Percentiles rank a stretch among this genome's conserved stretches.
These are phyloP conservation scores for Mus pahari DNA, from an alignment of 2,113 vertebrate genomes.

Conservation along the genomic window DNA sequence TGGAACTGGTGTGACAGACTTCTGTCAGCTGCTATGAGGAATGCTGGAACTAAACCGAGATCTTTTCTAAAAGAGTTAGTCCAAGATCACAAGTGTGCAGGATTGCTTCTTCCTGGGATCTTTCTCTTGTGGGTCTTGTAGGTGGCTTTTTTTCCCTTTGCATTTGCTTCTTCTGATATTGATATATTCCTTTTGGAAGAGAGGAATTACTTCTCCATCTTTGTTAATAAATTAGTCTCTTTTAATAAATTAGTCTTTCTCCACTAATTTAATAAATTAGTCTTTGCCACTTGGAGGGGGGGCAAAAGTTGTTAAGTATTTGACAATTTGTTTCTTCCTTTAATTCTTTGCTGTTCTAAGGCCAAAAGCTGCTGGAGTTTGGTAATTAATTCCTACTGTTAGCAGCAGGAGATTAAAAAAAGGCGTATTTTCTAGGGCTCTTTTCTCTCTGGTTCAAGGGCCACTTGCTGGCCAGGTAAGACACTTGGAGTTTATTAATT, in stretches of 20 bases:
- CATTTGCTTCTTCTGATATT: not conserved
- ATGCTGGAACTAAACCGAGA: not conserved
- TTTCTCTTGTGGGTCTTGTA: not conserved
- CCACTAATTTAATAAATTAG: not conserved
- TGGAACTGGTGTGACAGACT: not conserved
- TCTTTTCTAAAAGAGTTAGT: not conserved
- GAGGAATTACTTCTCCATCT: not conserved
- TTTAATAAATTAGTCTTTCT: not conserved
- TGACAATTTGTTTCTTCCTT: too few species aligned
- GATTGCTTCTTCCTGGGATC: not conserved
- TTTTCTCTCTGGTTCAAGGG: too few species aligned
- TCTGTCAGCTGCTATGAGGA: not conserved
- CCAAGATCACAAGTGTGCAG: not conserved
- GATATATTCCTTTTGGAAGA: not conserved
- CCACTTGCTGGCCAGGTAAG: too few species aligned
- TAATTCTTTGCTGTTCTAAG: too few species aligned
- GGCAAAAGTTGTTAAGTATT: too few species aligned
- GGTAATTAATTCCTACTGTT: too few species aligned
- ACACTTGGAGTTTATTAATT: too few species aligned
- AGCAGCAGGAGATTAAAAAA: too few species aligned
- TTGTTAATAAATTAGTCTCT: not conserved
- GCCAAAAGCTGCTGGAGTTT: too few species aligned
- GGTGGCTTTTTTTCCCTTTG: not conserved
- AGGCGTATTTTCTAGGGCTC: too few species aligned
- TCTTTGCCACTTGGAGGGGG: too few species aligned